Evolutionary conservation across 2,113 vertebrate species (phyloP), one percentile per base, ranked within the genome.

Genomic region (Tyrannus savana): DNA sequence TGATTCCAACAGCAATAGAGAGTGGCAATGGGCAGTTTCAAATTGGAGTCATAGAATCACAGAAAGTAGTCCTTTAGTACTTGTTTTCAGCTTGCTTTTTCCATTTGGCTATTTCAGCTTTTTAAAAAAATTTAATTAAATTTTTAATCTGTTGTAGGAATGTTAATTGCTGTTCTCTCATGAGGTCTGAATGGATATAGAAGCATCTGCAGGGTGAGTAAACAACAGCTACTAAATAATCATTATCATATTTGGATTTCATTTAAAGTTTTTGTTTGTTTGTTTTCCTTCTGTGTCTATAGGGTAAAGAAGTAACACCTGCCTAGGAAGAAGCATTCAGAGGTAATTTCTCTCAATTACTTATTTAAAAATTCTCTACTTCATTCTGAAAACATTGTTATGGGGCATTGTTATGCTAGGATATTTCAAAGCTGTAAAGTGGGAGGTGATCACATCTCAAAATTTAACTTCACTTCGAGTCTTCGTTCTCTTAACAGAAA

Each of bases 201-300:
- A 92, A 88, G 47, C 67, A 95, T 96, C 89, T 97, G 67, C 79
- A 91, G 41, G 9, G 49, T 89, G 58, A 97, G 67, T 93, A 97
- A 96, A 96, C 87, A 96, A 62, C 58, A 95, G 67, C 73, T 92
- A 93, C 81, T 93, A 94, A n/a, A 56, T 95, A 87, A 94, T 94
- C 64, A 93, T 96, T 95, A 87, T 74, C 25, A 0, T 89, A 69
- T 95, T 93, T 94, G 42, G 58, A 88, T 96, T 97, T 92, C 2
- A 87, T 92, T 95, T 93, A 79, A 83, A 90, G 68, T 84, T 87
- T 86, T 90, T 84, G 7, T 72, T 52, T 87, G 69, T 82, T 93
- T 80, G 80, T 81, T 92, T 50, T 84, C 72, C 85, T 78, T 76
- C 19, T 89, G 52, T 88, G 44, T 94, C 66, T 55, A 81, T 90